phyloP scores from a whole-genome alignment of 30 jellyfish, hydroid and myxozoan species.

The Chrysaora quinquecirrha region DNA sequence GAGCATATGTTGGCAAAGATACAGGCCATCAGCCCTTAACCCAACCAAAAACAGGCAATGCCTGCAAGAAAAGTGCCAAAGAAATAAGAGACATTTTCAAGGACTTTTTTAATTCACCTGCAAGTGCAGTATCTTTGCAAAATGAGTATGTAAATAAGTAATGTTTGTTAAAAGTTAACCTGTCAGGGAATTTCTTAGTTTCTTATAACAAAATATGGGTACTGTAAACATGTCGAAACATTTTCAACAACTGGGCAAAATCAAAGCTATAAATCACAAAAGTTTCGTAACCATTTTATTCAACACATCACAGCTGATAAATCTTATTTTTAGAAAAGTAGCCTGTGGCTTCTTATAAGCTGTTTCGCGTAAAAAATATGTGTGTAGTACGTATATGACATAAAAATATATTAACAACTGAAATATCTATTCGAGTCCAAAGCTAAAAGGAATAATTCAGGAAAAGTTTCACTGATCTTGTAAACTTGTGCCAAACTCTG shows the following conservation, averaged over 20 bases:
- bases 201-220: not conserved
- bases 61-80: conserved; percentile 43
- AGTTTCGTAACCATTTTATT: too few relatives aligned
- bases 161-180: too few relatives aligned
- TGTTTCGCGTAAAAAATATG: conserved; percentile 3
- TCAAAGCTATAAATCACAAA: too few relatives aligned
- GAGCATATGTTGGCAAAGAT: conserved; percentile 37
- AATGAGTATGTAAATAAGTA: conserved; percentile 34
- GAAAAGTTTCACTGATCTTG: conserved; percentile 17
- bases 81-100: conserved; percentile 44
- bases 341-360: conserved; percentile 6
- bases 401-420: too few relatives aligned
- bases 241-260: conserved; percentile 8
- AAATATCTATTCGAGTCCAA: too few relatives aligned
- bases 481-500: conserved; percentile 38
- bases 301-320: too few relatives aligned
- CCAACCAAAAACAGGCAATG: conserved; percentile 17
- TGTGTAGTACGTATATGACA: too few relatives aligned
- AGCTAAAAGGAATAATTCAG: too few relatives aligned
- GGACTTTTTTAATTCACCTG: conserved; percentile 32
- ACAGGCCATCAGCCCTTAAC: conserved; percentile 27
- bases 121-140: conserved; percentile 56
- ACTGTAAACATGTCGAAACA: too few relatives aligned
- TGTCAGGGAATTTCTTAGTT: conserved; percentile 3
- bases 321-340: not conserved